phyloP scores from a whole-genome alignment of 2,797 vertebrate species.

The Molossus alvarezi region DNA sequence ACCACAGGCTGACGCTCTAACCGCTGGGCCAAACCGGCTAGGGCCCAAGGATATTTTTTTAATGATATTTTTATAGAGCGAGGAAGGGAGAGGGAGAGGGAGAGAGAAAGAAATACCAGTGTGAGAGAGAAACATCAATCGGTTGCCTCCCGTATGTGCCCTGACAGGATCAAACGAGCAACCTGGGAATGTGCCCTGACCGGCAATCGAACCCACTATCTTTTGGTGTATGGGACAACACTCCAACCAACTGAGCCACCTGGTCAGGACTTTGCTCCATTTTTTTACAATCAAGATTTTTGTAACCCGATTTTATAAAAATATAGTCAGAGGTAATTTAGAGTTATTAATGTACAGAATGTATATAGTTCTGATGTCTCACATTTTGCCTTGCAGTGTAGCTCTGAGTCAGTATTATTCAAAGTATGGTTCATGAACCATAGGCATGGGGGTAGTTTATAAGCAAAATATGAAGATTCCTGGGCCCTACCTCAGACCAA shows the following conservation, averaged over 20 bases:
- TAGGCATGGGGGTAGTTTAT: background rate
- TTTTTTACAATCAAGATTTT: constrained; percentile 73
- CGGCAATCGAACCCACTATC: background rate
- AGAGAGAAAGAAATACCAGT: background rate
- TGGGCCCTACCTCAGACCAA: background rate
- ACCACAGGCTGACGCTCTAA: too few species aligned
- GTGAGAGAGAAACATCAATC: background rate
- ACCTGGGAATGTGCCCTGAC: background rate
- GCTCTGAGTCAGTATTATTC: constrained; percentile 31
- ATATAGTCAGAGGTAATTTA: constrained; percentile 58
- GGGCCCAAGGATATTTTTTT: too few species aligned
- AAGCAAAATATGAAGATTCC: constrained; percentile 30
- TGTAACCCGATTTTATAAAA: constrained; percentile 59
- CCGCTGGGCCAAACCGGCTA: too few species aligned
- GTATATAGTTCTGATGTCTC: background rate
- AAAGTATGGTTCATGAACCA: constrained; percentile 1
- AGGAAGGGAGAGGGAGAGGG: background rate
- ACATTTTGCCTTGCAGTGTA: constrained; percentile 10
- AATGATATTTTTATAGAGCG: too few species aligned
- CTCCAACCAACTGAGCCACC: background rate
- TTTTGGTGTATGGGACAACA: background rate
- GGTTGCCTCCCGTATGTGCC: background rate
- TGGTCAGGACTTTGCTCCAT: background rate
- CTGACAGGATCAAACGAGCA: background rate
- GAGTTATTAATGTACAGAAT: constrained; percentile 35